Base-by-base conservation (phyloP, 2,888 invertebrate genomes). In the Ectemnius lituratus region DNA sequence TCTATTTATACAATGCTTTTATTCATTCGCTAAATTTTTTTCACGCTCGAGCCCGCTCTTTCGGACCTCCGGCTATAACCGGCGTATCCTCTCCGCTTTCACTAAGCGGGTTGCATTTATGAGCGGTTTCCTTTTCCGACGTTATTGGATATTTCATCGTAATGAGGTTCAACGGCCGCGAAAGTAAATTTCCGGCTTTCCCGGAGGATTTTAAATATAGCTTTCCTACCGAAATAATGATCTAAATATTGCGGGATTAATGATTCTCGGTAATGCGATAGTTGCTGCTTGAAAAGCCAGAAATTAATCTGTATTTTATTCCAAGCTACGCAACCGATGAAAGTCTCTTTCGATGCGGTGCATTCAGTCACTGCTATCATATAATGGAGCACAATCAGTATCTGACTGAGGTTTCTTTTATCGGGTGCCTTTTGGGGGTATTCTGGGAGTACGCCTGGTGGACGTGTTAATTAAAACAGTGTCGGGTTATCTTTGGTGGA, bases 1-100 rank as follows among this genome's bases (percentile, higher is more conserved):
- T 84, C 86, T 81, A 87, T 87, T 85, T 85, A 85, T 86, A 78
- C 83, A 86, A 86, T 82, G 81, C 80, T 70, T 80, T 79, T 77
- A 79, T 75, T 23, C 23, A 74, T 79, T 67, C 78, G 59, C 62
- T 69, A 72, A 79, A 14, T 52, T 78, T 84, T 78, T 75, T 78
- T 78, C 72, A 75, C 75, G 73, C 76, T 73, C 66, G 62, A 69
- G 74, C 59, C 57, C 74, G 63, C 23, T 62, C 68, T 66, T 66
- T 76, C 72, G 71, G 59, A 23, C 23, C 62, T 65, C 57, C 58
- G 64, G 13, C 65, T 28, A 65, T 57, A 68, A 72, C 68, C 56
- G n/a, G 45, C 61, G 67, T 66, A 76, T 76, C 46, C 60, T 20
- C 66, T 61, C 18, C 52, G 56, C 37, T 49, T 56, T 49, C 61